Evolutionary conservation across 2,113 vertebrate genomes (phyloP).

Genomic region (Sebastes schlegelii): DNA sequence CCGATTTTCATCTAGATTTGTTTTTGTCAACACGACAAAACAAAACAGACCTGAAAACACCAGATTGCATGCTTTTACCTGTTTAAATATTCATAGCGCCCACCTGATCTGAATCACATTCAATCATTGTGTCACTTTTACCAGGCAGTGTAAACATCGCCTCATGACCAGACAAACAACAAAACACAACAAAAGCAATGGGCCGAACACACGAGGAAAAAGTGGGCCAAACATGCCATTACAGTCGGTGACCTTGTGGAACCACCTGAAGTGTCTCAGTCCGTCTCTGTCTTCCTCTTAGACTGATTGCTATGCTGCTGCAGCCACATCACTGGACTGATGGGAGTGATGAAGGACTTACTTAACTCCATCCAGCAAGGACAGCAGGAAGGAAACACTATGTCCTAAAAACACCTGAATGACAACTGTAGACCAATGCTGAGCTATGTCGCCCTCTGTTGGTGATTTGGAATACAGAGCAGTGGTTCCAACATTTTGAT

Average conservation of each 20-base stretch:
- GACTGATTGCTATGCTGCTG: conserved; percentile 62
- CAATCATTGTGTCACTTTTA: not conserved
- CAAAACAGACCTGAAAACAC: not conserved
- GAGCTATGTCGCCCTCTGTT: conserved; percentile 64
- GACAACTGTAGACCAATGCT: conserved; percentile 27
- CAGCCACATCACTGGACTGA: conserved; percentile 31
- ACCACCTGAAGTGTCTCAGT: conserved; percentile 19
- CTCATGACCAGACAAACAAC: not conserved
- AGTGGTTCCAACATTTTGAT: too few relatives aligned
- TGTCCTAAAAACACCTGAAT: conserved; percentile 52
- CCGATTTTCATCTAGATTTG: not conserved
- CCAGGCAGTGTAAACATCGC: not conserved
- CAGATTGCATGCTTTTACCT: not conserved
- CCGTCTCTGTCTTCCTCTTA: conserved; percentile 47
- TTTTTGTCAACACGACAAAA: not conserved
- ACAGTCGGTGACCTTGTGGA: conserved; percentile 42
- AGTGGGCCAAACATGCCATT: conserved; percentile 17
- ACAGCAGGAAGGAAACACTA: conserved; percentile 32
- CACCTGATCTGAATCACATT: not conserved
- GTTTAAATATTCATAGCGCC: not conserved
- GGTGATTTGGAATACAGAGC: conserved; percentile 8
- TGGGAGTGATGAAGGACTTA: conserved; percentile 68
- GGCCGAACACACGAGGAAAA: not conserved
- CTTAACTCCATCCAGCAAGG: conserved; percentile 65
- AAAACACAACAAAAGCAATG: not conserved